Percentiles rank a stretch among this genome's conserved stretches.
These are phyloP conservation scores for Hycleus phaleratus DNA, from an alignment of 1,140 invertebrate genomes.

Conservation along the genomic window DNA sequence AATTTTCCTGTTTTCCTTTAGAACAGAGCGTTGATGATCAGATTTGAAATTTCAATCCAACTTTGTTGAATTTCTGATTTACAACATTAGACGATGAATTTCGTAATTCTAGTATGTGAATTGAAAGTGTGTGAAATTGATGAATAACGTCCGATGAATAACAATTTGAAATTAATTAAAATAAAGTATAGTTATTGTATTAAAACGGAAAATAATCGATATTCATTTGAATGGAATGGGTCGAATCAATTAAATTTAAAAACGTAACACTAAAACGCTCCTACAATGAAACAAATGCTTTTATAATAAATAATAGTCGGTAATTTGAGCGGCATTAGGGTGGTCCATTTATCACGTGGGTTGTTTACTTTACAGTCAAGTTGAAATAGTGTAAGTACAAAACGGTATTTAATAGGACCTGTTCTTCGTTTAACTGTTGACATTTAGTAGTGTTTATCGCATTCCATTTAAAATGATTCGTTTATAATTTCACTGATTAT, in stretches of 20 bases:
- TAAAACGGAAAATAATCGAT: conserved; percentile 1
- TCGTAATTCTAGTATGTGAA: too few relatives aligned
- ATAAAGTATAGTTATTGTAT: too few relatives aligned
- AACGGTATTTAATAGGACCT: conserved; percentile 17
- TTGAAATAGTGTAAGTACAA: conserved; percentile 15
- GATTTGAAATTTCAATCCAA: too few relatives aligned
- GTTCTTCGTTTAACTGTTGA: conserved; percentile 13
- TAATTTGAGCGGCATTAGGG: conserved; percentile 16
- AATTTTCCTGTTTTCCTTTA: too few relatives aligned
- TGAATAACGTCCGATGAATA: too few relatives aligned
- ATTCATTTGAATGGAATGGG: conserved; percentile 7
- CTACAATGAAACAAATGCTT: conserved; percentile 12
- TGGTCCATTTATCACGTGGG: conserved; percentile 16
- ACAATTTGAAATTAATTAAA: too few relatives aligned
- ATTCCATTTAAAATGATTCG: conserved; percentile 1
- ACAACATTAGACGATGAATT: too few relatives aligned
- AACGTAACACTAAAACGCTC: conserved; percentile 4
- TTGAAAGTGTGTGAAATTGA: too few relatives aligned
- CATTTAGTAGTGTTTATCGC: conserved; percentile 17
- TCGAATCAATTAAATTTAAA: conserved; percentile 12
- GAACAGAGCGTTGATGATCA: too few relatives aligned
- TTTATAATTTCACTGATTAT: too few relatives aligned
- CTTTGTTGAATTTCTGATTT: too few relatives aligned
- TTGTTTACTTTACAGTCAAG: conserved; percentile 15
- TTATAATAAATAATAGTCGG: conserved; percentile 18